Conservation (phyloP, 1,140 invertebrate genomes). For the Diorhabda carinulata region DNA sequence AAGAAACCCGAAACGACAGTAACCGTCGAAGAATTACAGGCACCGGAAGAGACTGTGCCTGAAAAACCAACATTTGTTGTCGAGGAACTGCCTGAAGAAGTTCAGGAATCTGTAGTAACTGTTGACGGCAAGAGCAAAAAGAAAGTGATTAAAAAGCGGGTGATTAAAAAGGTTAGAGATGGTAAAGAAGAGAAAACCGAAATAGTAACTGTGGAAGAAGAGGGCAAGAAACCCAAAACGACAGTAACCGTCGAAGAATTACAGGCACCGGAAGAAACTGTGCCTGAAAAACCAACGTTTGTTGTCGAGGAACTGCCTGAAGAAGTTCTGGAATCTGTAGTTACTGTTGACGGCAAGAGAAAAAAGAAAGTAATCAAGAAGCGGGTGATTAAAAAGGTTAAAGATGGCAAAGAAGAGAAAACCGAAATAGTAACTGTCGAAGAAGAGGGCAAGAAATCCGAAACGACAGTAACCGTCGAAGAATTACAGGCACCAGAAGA, state of each 20-base stretch:
- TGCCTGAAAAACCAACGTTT: neutral
- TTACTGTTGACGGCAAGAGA: neutral
- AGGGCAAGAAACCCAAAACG: neutral
- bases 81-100: neutral
- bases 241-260: neutral
- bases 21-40: neutral
- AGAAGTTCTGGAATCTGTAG: neutral
- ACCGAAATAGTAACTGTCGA: neutral
- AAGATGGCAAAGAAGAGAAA: neutral
- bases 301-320: neutral
- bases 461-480: neutral
- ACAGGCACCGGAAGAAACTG: neutral
- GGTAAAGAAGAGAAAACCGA: neutral
- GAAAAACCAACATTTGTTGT: neutral
- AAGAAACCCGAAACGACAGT: neutral
- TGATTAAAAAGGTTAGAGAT: neutral
- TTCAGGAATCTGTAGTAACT: neutral
- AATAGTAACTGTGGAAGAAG: neutral
- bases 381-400: neutral
- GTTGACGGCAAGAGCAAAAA: neutral
- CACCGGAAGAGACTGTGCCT: neutral
- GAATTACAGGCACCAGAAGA: neutral
- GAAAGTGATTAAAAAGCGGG: neutral
- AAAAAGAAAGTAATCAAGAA: neutral
- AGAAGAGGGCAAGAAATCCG: neutral